phyloP scores from a whole-genome alignment of 2,113 vertebrate species.

The Neotoma lepida region DNA sequence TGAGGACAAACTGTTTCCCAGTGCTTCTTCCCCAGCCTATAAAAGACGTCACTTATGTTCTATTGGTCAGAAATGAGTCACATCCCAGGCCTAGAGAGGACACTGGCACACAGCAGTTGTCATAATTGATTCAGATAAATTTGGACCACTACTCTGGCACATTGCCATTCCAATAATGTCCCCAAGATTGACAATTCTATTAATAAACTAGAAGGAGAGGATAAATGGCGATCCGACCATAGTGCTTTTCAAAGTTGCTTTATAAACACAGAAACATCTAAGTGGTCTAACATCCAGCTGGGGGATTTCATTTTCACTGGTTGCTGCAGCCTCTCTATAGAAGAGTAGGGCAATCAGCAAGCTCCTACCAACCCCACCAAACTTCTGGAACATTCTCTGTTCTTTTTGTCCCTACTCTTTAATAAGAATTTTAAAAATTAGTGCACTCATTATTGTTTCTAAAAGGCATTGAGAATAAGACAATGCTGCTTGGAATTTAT shows the following conservation, averaged over 20 bases:
- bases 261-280: background rate
- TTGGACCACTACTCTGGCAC: background rate
- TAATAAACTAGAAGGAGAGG: background rate
- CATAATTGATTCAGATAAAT: background rate
- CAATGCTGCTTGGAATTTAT: background rate
- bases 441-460: background rate
- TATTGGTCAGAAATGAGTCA: background rate
- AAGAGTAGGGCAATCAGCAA: background rate
- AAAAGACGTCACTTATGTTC: background rate
- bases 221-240: background rate
- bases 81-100: too few relatives aligned
- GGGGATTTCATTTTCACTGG: background rate
- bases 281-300: background rate
- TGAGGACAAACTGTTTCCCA: background rate
- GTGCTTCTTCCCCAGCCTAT: background rate
- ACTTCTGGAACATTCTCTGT: background rate
- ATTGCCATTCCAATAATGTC: background rate
- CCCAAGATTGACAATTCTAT: background rate
- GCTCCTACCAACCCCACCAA: background rate
- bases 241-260: background rate
- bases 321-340: background rate
- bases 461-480: background rate
- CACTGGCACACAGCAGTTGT: background rate
- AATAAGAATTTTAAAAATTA: background rate
- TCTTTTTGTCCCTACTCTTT: background rate